Percentiles rank a stretch among this genome's conserved stretches.
Evolutionary conservation across 1,140 invertebrate species (phyloP).

Genomic region (Tetragnatha versicolor): DNA sequence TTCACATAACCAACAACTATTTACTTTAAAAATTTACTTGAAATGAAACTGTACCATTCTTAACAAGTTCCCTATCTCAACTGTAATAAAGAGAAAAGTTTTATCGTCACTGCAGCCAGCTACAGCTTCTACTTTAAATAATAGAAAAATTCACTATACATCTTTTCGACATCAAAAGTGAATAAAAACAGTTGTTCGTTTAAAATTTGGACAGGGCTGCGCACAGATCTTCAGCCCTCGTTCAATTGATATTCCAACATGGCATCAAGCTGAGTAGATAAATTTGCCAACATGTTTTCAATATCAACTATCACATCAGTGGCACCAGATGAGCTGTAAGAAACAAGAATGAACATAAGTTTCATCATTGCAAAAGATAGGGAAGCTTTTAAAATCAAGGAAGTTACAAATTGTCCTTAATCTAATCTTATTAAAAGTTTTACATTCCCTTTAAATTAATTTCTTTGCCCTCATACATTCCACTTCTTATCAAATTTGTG

Average conservation of each 20-base stretch:
- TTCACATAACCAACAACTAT: constrained; percentile 27
- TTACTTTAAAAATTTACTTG: constrained; percentile 23
- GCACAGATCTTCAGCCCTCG: constrained; percentile 20
- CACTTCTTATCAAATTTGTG: too few species aligned
- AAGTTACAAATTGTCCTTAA: not conserved
- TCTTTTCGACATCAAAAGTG: constrained; percentile 8
- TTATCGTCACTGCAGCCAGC: constrained; percentile 44
- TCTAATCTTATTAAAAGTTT: too few species aligned
- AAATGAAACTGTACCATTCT: constrained; percentile 25
- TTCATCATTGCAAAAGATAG: not conserved
- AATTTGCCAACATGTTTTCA: constrained; percentile 92
- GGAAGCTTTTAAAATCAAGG: not conserved
- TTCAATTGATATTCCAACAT: constrained; percentile 85
- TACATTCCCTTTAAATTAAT: too few species aligned
- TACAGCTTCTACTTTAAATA: constrained; percentile 42
- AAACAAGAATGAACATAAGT: not conserved
- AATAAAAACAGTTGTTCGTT: constrained; percentile 45
- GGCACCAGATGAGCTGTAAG: constrained; percentile 63
- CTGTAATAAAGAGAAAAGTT: constrained; percentile 23
- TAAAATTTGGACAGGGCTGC: constrained; percentile 23
- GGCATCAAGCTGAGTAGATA: constrained; percentile 91
- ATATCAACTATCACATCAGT: constrained; percentile 95
- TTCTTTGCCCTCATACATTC: too few species aligned
- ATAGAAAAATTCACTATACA: constrained; percentile 24
- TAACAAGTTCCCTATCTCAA: constrained; percentile 24